phyloP scores from a whole-genome alignment of 1,140 invertebrate genomes.

The Drosophila dunni region DNA sequence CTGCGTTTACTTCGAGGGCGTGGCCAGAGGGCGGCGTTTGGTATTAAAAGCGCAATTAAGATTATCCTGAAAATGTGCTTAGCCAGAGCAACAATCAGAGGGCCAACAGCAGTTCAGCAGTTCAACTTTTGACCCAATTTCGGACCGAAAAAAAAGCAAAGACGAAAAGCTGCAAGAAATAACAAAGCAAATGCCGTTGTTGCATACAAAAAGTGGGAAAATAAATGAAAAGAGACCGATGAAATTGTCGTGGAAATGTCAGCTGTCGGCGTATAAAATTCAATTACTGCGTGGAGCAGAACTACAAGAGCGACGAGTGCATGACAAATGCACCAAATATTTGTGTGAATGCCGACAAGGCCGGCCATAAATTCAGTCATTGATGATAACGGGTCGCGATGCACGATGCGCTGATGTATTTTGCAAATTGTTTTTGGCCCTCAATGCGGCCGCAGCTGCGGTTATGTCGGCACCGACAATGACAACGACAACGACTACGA shows the following conservation, averaged over 20 bases:
- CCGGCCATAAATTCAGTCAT: slow-evolving; percentile 61
- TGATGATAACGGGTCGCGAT: slow-evolving; percentile 67
- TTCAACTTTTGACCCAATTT: slow-evolving; percentile 71
- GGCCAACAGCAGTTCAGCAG: slow-evolving; percentile 32
- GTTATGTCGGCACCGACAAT: slow-evolving; percentile 6
- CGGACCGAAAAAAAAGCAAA: slow-evolving; percentile 22
- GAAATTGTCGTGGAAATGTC: slow-evolving; percentile 18
- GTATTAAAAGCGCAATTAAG: slow-evolving; percentile 61
- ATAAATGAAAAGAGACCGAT: neutral
- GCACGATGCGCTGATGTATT: slow-evolving; percentile 13
- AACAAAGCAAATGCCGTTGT: slow-evolving; percentile 6
- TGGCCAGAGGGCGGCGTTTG: neutral
- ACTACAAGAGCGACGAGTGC: slow-evolving; percentile 28
- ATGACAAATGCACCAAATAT: slow-evolving; percentile 50
- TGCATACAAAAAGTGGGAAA: neutral
- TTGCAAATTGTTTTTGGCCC: slow-evolving; percentile 43
- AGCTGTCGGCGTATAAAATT: slow-evolving; percentile 59
- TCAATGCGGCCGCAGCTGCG: slow-evolving; percentile 15
- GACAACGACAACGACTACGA: neutral
- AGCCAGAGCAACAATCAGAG: slow-evolving; percentile 43
- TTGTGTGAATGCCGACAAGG: slow-evolving; percentile 49
- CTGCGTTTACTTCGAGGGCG: neutral
- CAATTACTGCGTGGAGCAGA: slow-evolving; percentile 46
- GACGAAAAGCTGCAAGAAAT: slow-evolving; percentile 8
- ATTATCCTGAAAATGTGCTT: slow-evolving; percentile 61